These are phyloP conservation scores for Chrysocyon brachyurus DNA, from an alignment of 2,797 vertebrate genomes.

Conservation along the genomic window DNA sequence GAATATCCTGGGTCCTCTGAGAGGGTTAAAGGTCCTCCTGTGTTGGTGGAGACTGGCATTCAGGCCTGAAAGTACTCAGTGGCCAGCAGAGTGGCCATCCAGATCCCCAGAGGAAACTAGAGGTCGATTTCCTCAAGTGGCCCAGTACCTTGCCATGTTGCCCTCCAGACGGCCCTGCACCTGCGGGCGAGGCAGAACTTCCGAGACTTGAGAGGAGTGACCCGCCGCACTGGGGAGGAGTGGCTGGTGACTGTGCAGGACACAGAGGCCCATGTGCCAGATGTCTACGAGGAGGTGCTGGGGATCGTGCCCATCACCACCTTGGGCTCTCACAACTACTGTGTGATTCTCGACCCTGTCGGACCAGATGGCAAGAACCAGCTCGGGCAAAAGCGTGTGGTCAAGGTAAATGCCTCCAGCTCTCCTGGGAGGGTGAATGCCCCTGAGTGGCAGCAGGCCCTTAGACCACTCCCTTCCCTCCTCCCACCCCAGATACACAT, in stretches of 20 bases:
- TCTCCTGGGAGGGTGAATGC: neutral
- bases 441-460: neutral
- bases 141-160: accelerated
- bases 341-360: constrained; percentile 93
- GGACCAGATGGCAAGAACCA: constrained; percentile 93
- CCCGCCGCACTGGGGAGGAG: constrained; percentile 93
- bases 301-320: constrained; percentile 93
- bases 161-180: constrained; percentile 92
- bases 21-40: neutral
- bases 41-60: neutral
- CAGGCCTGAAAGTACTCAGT: neutral
- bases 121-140: neutral
- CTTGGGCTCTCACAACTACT: constrained; percentile 93
- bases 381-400: constrained; percentile 94
- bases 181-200: constrained; percentile 93
- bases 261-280: constrained; percentile 93
- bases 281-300: constrained; percentile 94
- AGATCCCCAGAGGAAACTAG: neutral
- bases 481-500: accelerated
- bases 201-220: constrained; percentile 87
- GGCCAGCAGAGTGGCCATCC: neutral
- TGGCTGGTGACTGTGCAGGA: constrained; percentile 94
- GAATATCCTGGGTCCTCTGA: neutral
- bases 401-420: constrained; percentile 90
- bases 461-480: neutral